phyloP scores from a whole-genome alignment of 1,140 invertebrate species.

The Heliconius hermathena region DNA sequence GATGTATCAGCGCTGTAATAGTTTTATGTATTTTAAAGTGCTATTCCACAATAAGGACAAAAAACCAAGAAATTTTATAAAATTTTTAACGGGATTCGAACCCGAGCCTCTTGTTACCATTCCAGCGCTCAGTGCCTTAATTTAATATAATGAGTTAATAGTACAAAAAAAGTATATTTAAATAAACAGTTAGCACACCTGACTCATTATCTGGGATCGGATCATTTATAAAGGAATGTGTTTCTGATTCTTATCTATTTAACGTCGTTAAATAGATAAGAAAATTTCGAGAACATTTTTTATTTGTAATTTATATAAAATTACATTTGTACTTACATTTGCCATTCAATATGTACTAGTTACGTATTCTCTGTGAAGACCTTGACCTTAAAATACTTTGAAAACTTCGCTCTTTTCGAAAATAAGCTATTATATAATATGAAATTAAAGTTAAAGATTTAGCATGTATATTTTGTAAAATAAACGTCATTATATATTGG shows the following conservation, averaged over 20 bases:
- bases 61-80: too few species aligned
- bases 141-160: not conserved
- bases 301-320: not conserved
- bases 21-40: too few species aligned
- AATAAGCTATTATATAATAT: not conserved
- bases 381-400: not conserved
- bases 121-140: not conserved
- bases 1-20: too few species aligned
- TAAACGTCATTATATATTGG: too few species aligned
- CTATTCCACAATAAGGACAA: too few species aligned
- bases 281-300: not conserved
- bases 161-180: conserved; percentile 2
- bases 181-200: conserved; percentile 14
- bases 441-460: not conserved
- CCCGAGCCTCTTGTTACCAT: too few species aligned
- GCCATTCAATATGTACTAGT: not conserved
- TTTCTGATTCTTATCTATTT: not conserved
- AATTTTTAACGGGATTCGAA: too few species aligned
- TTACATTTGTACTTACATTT: not conserved
- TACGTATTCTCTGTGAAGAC: not conserved
- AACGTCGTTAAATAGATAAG: conserved; percentile 2
- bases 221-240: conserved; percentile 3
- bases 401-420: not conserved
- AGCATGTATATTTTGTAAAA: not conserved
- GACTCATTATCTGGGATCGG: conserved; percentile 1